Base-by-base conservation (phyloP, 2,113 vertebrate species). In the Notarius lentiginosus region DNA sequence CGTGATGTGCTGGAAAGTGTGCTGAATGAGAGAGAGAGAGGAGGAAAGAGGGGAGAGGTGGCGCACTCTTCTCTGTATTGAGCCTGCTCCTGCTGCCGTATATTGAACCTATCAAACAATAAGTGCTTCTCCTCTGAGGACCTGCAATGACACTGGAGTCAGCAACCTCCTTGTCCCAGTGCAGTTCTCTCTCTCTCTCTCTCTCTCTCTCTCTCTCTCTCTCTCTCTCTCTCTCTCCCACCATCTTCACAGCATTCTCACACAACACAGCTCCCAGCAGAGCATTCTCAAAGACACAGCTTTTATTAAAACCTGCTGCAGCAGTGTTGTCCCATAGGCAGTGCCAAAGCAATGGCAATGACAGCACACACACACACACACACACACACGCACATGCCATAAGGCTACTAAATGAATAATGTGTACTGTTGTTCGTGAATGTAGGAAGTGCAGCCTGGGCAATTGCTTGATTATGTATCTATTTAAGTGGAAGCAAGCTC, bases 251-350 rank as follows among this genome's bases (percentile, higher is more conserved):
- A 91, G 83, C 88, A 90, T 73, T 56, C 41, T 68, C 65, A 85
- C 88, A 83, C 79, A 82, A 27, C 63, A 84, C 49, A 89, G 91
- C 76, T 95, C 95, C 93, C 95, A 90, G 92, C 83, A 94, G 95
- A 94, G 93, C 93, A 90, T 91, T 95, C 94, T 91, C 93, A 93
- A 93, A 95, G 93, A 95, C 93, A 94, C 92, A 94, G 93, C 93
- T 94, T 94, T 95, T 94, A 95, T 95, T 95, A 95, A 95, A 95
- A 94, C 94, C 92, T 94, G 94, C 94, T 93, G 93, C 94, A 92
- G 92, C 89, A 89, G 87, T 88, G 79, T 92, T 91, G 89, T 92
- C 92, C 91, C 88, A 91, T 90, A 94, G 93, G 92, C 91, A n/a
- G 84, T 86, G 87, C 89, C 88, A 85, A 89, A 72, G 85, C 84